Base-by-base conservation (phyloP, 1,140 invertebrate species). In the Zaprionus kolodkinae region DNA sequence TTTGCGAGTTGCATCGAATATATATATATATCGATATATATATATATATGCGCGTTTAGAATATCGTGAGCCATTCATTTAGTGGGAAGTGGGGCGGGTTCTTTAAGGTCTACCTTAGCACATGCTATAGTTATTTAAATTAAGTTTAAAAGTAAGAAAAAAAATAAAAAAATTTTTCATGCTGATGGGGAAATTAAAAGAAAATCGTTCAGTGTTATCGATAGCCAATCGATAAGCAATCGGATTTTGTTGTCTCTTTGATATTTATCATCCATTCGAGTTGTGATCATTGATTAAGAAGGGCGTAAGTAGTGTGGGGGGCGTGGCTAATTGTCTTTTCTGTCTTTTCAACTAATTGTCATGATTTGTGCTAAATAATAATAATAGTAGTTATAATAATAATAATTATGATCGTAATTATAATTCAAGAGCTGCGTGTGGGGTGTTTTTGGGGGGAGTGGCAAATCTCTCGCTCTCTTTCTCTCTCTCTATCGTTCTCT, bases 301-400 rank as follows among this genome's bases (percentile, higher is more conserved):
- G 40, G 84, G 74, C 83, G 74, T 79, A 76, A 78, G 80, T 72
- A 76, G 68, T 75, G 38, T 5, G 17, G 5, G 27, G 35, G 68
- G 15, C 61, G 63, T 57, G 48, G 48, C 38, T 61, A 48, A 63
- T 65, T 56, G 60, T 48, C 30, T 52, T 43, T 33, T 40, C 17
- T 43, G 52, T 33, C 68, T 70, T 87, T 87, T 77, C 80, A 83
- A 59, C 76, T 80, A 87, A 84, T 77, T 88, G 76, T 82, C 60
- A 78, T 87, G 85, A 88, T 88, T 88, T 88, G 78, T 72, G 84
- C 84, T 88, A 88, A 88, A 88, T 88, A 89, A 88, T 86, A 83
- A 72, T 74, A 83, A 62, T 65, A 33, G 30, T 64, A 56, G 56
- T 66, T 35, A 62, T 65, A 33, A 40, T 64, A 65, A 65, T 66